These are phyloP conservation scores for Athalia cordata DNA, from an alignment of 2,888 invertebrate species.

Conservation along the genomic window DNA sequence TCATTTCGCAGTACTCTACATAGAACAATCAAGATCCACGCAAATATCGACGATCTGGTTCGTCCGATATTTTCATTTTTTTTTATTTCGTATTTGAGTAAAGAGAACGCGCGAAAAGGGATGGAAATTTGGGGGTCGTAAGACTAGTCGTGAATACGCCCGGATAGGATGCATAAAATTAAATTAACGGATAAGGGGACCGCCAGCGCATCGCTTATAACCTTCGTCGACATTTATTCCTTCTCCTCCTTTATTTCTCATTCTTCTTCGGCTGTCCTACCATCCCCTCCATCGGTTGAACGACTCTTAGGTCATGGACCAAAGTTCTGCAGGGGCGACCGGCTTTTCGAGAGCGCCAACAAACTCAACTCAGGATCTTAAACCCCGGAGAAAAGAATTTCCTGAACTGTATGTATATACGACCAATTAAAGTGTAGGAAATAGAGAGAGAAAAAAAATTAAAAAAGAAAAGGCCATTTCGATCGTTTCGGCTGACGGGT, in stretches of 20 bases:
- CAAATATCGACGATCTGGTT: neutral
- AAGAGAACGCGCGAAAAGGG: neutral
- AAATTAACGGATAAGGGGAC: slow-evolving; percentile 44
- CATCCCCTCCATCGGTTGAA: slow-evolving; percentile 11
- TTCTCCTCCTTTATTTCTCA: neutral
- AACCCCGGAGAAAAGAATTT: no score
- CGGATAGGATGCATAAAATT: slow-evolving; percentile 41
- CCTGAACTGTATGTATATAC: no score
- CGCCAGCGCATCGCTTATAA: slow-evolving; percentile 24
- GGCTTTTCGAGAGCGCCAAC: no score
- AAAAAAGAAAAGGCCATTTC: no score
- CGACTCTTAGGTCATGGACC: slow-evolving; percentile 19
- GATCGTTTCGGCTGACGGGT: no score
- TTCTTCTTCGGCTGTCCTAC: neutral
- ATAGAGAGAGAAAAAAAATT: neutral
- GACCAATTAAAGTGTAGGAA: neutral
- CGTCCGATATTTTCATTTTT: neutral
- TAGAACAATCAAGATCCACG: neutral
- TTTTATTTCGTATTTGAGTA: neutral
- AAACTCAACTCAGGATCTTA: no score
- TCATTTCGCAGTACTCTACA: no score
- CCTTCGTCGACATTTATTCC: slow-evolving; percentile 44
- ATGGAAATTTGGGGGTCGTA: slow-evolving; percentile 9
- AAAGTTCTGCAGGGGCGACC: no score
- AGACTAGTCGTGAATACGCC: slow-evolving; percentile 17